A percentile compares a stretch with the other conserved stretches of the same genome.
phyloP scores from a whole-genome alignment of 2,888 invertebrate genomes.

The Luperina nickerlii region DNA sequence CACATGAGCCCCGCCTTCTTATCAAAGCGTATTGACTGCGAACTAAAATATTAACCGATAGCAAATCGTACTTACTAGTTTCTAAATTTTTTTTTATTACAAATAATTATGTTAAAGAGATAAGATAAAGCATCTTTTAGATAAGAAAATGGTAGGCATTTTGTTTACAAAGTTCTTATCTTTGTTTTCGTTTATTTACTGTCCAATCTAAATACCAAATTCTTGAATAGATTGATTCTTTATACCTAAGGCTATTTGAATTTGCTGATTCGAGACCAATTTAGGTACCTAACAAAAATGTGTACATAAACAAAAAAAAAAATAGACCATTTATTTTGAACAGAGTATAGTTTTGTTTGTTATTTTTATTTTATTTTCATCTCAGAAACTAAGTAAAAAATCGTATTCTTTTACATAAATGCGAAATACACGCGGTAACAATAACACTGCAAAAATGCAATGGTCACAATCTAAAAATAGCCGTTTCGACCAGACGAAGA shows the following conservation, averaged over 20 bases:
- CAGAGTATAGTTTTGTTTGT: background rate
- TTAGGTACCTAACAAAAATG: too few species aligned
- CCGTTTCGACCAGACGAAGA: background rate
- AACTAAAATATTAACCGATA: background rate
- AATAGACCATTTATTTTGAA: background rate
- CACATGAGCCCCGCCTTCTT: background rate
- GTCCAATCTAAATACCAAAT: background rate
- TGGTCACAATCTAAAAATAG: constrained; percentile 38
- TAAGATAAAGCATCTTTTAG: background rate
- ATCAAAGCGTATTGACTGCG: background rate
- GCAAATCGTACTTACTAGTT: background rate
- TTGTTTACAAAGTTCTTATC: too few species aligned
- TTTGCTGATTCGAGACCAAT: background rate
- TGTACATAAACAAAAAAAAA: background rate
- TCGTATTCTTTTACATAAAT: background rate
- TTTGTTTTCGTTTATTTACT: background rate
- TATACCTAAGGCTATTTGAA: background rate
- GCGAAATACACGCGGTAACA: background rate
- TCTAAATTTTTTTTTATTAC: background rate
- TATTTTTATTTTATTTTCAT: background rate
- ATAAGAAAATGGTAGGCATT: background rate
- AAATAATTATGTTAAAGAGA: background rate
- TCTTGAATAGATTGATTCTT: background rate
- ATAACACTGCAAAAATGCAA: constrained; percentile 10
- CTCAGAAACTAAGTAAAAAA: background rate